These are phyloP conservation scores for Rhinolophus sinicus DNA, from an alignment of 2,113 vertebrate genomes.

Conservation along the genomic window DNA sequence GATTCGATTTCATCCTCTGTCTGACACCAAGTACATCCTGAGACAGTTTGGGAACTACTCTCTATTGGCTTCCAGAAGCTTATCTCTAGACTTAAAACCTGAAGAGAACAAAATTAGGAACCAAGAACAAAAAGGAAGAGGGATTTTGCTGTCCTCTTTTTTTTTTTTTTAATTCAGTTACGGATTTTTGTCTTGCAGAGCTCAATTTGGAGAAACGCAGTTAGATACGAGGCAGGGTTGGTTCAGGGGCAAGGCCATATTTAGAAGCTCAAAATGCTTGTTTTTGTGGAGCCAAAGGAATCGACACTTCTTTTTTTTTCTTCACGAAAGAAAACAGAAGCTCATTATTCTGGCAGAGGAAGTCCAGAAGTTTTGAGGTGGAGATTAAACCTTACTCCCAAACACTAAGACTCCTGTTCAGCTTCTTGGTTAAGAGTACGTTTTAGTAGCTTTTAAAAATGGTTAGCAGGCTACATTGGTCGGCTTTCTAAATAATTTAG, in stretches of 20 bases:
- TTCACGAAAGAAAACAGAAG: conserved; percentile 80
- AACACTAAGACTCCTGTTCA: conserved; percentile 75
- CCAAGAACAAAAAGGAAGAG: no score
- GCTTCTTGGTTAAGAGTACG: conserved; percentile 69
- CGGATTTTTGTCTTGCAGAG: not conserved
- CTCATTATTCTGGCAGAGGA: conserved; percentile 72
- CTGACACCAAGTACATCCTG: not conserved
- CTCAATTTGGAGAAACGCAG: not conserved
- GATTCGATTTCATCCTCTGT: no score
- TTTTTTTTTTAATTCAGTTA: not conserved
- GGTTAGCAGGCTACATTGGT: conserved; percentile 60
- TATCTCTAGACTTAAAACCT: not conserved
- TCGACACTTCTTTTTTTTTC: conserved; percentile 48
- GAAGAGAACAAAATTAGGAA: not conserved
- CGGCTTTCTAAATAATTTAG: conserved; percentile 73
- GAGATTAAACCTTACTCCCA: conserved; percentile 69
- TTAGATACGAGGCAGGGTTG: not conserved
- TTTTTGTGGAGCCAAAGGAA: conserved; percentile 58
- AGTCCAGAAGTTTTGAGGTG: conserved; percentile 75
- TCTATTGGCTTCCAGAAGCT: not conserved
- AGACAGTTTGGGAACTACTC: not conserved
- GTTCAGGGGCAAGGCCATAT: not conserved
- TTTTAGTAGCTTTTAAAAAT: conserved; percentile 80
- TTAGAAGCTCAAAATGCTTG: not conserved
- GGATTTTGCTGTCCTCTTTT: not conserved